Evolutionary conservation across 2,888 invertebrate genomes (phyloP).

Genomic region (Clepsis dumicolana): DNA sequence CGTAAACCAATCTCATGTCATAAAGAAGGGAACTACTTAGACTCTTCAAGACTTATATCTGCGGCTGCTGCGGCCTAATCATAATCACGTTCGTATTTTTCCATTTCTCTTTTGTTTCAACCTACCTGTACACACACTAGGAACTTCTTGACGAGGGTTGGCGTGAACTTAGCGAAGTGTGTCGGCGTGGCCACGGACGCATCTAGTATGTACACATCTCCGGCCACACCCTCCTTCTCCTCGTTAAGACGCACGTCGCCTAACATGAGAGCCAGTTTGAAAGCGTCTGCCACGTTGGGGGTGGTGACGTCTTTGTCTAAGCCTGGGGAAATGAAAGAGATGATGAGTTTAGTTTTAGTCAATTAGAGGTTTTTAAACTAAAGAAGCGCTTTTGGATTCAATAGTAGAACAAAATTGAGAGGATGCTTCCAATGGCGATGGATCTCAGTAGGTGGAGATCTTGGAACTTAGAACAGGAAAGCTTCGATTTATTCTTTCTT

Average conservation of each 20-base stretch:
- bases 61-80: too few species aligned
- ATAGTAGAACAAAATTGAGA: too few species aligned
- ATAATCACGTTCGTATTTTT: too few species aligned
- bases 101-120: neutral
- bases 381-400: too few species aligned
- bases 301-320: conserved; percentile 89
- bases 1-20: too few species aligned
- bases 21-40: too few species aligned
- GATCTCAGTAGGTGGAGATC: too few species aligned
- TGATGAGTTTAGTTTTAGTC: neutral
- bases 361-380: too few species aligned
- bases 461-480: too few species aligned
- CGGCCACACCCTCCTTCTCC: conserved; percentile 93
- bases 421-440: too few species aligned
- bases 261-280: conserved; percentile 94
- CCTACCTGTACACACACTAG: conserved; percentile 91
- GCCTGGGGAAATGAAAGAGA: conserved; percentile 61
- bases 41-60: too few species aligned
- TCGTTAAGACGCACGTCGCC: conserved; percentile 93
- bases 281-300: conserved; percentile 91
- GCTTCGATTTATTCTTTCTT: too few species aligned
- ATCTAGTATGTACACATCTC: conserved; percentile 93
- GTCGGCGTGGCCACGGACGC: conserved; percentile 92
- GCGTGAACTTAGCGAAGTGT: conserved; percentile 94
- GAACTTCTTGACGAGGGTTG: conserved; percentile 93